phyloP scores from a whole-genome alignment of 2,113 vertebrate genomes.

The Macrotis lagotis region DNA sequence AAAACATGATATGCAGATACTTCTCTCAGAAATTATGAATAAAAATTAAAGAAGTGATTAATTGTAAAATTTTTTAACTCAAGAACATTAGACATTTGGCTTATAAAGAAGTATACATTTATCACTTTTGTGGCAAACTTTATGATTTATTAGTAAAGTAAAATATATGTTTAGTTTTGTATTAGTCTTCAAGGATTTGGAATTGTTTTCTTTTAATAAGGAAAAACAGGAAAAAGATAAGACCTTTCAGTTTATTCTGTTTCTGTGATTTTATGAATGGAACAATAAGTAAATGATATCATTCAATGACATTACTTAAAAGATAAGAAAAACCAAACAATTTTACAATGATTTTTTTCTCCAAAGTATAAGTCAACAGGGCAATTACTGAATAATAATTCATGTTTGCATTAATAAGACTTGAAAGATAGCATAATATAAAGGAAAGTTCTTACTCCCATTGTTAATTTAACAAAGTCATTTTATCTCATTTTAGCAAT shows the following conservation, averaged over 20 bases:
- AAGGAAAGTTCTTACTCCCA: neutral
- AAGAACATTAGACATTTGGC: neutral
- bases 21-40: neutral
- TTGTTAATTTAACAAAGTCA: neutral
- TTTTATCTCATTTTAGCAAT: neutral
- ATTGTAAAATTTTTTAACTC: conserved; percentile 8
- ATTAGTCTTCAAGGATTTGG: neutral
- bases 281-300: neutral
- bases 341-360: neutral
- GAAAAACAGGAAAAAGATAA: neutral
- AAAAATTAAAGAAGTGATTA: conserved; percentile 1
- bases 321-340: neutral
- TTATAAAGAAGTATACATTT: neutral
- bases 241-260: neutral
- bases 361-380: neutral
- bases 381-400: neutral
- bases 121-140: neutral
- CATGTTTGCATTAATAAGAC: neutral
- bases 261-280: neutral
- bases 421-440: neutral
- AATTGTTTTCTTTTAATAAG: neutral
- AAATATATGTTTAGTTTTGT: neutral
- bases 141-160: neutral
- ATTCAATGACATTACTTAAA: neutral
- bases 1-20: neutral